phyloP scores from a whole-genome alignment of 2,113 vertebrate species.

The Salvelinus namaycush region DNA sequence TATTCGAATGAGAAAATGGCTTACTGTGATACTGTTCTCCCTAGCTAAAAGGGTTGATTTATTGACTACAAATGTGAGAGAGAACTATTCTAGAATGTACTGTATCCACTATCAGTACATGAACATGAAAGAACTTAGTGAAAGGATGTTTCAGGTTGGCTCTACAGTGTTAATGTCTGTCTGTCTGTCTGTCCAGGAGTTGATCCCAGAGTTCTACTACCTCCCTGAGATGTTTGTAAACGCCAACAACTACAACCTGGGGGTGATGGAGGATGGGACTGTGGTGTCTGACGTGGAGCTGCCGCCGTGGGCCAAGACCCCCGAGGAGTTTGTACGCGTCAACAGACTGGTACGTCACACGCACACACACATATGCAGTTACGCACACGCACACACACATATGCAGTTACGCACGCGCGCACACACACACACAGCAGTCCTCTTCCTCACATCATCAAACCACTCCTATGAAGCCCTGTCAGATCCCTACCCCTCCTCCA shows the following conservation, averaged over 20 bases:
- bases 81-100: too few species aligned
- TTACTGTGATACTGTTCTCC: neutral
- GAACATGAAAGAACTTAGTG: too few species aligned
- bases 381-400: conserved; percentile 6
- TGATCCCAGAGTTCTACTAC: conserved; percentile 99
- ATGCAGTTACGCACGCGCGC: too few species aligned
- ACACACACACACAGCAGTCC: neutral
- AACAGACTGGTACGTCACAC: conserved; percentile 85
- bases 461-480: conserved; percentile 17
- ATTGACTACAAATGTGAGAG: too few species aligned
- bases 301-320: conserved; percentile 96
- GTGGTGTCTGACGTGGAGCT: conserved; percentile 96
- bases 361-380: conserved; percentile 9
- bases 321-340: conserved; percentile 96
- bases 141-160: too few species aligned
- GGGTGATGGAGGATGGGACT: conserved; percentile 95
- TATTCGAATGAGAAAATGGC: too few species aligned
- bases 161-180: neutral
- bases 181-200: conserved; percentile 75
- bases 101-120: too few species aligned
- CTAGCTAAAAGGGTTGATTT: neutral
- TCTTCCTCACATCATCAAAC: conserved; percentile 14
- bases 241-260: conserved; percentile 93
- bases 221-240: conserved; percentile 99
- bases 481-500: conserved; percentile 11